phyloP scores from a whole-genome alignment of 2,113 vertebrate genomes.

The Beaufortia kweichowensis region DNA sequence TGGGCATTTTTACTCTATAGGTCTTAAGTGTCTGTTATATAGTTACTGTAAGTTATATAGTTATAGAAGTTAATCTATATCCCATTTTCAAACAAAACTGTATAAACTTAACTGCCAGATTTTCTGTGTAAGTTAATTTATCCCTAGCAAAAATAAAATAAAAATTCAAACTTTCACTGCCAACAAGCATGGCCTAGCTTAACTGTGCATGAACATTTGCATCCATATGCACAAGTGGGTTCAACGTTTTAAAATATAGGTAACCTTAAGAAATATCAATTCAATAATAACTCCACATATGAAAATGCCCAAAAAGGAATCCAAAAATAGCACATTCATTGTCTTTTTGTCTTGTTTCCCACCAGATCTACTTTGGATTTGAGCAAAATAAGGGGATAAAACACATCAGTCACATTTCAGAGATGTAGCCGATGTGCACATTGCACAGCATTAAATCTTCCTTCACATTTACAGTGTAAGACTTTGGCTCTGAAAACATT shows the following conservation, averaged over 20 bases:
- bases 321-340: constrained; percentile 12
- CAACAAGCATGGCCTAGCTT: no score
- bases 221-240: background rate
- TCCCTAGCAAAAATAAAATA: background rate
- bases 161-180: no score
- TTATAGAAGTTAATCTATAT: no score
- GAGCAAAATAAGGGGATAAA: background rate
- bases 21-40: constrained; percentile 2
- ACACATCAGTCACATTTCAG: background rate
- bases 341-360: background rate
- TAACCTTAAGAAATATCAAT: background rate
- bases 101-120: background rate
- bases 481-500: constrained; percentile 52
- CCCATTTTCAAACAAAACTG: background rate
- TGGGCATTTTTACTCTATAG: background rate
- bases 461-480: constrained; percentile 31
- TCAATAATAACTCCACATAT: constrained; percentile 17
- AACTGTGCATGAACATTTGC: background rate
- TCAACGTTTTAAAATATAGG: background rate
- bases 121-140: background rate
- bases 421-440: background rate
- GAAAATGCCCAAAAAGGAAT: constrained; percentile 7
- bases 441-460: constrained; percentile 44
- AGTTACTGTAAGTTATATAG: no score
- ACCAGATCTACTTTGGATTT: background rate